phyloP scores from a whole-genome alignment of 2,797 vertebrate genomes.

The Intellagama lesueurii region DNA sequence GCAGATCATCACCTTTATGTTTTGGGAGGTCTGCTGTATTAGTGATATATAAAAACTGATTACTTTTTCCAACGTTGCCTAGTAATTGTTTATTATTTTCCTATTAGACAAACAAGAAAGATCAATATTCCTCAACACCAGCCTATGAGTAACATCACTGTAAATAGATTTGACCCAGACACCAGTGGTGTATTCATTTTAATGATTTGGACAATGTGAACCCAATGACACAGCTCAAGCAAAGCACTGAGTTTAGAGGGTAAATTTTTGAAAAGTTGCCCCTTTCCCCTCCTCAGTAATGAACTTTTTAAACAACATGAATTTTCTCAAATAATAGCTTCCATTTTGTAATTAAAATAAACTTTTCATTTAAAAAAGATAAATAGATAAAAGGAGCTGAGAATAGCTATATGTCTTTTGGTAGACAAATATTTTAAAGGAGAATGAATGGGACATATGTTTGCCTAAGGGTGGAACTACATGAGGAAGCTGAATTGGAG shows the following conservation, averaged over 20 bases:
- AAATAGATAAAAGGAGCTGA: neutral
- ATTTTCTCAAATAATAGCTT: slow-evolving; percentile 33
- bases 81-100: slow-evolving; percentile 99
- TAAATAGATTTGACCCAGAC: slow-evolving; percentile 95
- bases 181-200: slow-evolving; percentile 91
- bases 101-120: slow-evolving; percentile 97
- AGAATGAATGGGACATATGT: neutral
- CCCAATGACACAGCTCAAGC: slow-evolving; percentile 87
- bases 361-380: neutral
- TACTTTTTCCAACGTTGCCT: slow-evolving; percentile 89
- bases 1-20: slow-evolving; percentile 97
- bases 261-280: slow-evolving; percentile 71
- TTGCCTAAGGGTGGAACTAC: neutral
- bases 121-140: slow-evolving; percentile 95
- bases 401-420: neutral
- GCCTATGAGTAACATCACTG: slow-evolving; percentile 95
- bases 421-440: slow-evolving; percentile 1
- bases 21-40: slow-evolving; percentile 87
- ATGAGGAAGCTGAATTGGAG: too few species aligned
- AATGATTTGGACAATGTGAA: slow-evolving; percentile 95
- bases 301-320: slow-evolving; percentile 15
- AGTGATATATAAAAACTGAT: slow-evolving; percentile 99
- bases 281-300: slow-evolving; percentile 58
- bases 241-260: slow-evolving; percentile 67
- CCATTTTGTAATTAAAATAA: slow-evolving; percentile 28